A percentile compares a stretch with the other conserved stretches of the same genome.
Evolutionary conservation across 1,140 invertebrate genomes (phyloP).

Genomic region (Panagrolaimus sp.): DNA sequence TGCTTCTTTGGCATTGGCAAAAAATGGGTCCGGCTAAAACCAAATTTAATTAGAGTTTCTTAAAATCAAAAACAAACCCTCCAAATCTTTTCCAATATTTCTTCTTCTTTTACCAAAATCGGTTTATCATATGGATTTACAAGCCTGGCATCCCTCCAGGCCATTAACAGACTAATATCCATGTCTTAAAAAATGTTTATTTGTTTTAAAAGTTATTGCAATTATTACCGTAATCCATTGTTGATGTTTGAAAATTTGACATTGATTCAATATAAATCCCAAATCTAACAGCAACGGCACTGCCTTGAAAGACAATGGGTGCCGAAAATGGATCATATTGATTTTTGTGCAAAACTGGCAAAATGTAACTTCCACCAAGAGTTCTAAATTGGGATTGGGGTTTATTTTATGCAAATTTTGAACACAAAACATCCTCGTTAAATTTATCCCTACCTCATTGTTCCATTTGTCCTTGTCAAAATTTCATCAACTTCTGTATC

Average conservation of each 20-base stretch:
- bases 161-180: conserved; percentile 57
- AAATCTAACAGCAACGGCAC: conserved; percentile 54
- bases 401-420: not conserved
- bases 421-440: conserved; percentile 12
- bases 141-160: conserved; percentile 54
- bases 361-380: conserved; percentile 54
- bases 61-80: conserved; percentile 24
- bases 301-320: conserved; percentile 58
- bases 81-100: conserved; percentile 54
- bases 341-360: conserved; percentile 56
- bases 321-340: conserved; percentile 58
- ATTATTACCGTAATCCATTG: conserved; percentile 45
- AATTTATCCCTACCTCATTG: conserved; percentile 37
- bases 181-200: conserved; percentile 56
- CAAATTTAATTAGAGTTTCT: too few relatives aligned
- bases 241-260: conserved; percentile 59
- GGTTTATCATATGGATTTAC: conserved; percentile 58
- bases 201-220: not conserved
- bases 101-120: conserved; percentile 57
- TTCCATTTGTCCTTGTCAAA: conserved; percentile 47
- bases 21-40: conserved; percentile 67
- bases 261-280: conserved; percentile 59
- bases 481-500: conserved; percentile 59
- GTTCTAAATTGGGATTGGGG: conserved; percentile 30
- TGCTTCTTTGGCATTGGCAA: conserved; percentile 69